phyloP scores from a whole-genome alignment of 2,797 vertebrate species.

The Spinus pinus region DNA sequence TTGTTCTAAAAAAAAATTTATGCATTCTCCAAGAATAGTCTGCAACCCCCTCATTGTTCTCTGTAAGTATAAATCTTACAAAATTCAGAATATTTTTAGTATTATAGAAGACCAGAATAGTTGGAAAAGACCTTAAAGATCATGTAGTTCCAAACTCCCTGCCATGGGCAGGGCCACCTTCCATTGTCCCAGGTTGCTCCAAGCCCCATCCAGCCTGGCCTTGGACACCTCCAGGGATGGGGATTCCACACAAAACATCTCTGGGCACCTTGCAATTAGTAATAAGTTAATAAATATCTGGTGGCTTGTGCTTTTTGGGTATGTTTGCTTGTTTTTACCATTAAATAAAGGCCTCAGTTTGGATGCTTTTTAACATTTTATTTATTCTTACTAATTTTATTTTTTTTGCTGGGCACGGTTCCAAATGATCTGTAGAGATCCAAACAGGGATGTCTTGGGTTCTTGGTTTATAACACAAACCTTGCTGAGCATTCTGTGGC shows the following conservation, averaged over 20 bases:
- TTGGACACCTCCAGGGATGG: not conserved
- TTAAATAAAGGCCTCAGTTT: not conserved
- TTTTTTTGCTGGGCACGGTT: not conserved
- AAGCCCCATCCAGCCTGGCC: rapidly evolving
- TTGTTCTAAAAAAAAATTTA: not conserved
- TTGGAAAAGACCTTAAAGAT: not conserved
- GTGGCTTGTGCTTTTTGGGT: not conserved
- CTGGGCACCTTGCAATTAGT: not conserved
- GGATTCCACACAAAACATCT: not conserved
- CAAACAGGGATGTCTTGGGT: not conserved
- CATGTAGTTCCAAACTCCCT: not conserved
- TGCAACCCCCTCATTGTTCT: not conserved
- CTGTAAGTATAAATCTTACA: not conserved
- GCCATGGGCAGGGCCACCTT: not conserved
- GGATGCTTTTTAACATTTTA: not conserved
- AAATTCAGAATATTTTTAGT: not conserved
- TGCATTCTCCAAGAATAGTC: not conserved
- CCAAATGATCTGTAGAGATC: not conserved
- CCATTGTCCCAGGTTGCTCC: not conserved
- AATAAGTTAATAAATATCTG: not conserved
- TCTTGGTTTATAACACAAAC: not conserved
- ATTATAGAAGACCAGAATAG: not conserved
- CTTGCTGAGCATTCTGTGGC: not conserved
- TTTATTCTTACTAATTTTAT: not conserved
- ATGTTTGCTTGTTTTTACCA: not conserved